Base-by-base conservation (phyloP, 2,888 invertebrate species). In the Incurvaria masculella region DNA sequence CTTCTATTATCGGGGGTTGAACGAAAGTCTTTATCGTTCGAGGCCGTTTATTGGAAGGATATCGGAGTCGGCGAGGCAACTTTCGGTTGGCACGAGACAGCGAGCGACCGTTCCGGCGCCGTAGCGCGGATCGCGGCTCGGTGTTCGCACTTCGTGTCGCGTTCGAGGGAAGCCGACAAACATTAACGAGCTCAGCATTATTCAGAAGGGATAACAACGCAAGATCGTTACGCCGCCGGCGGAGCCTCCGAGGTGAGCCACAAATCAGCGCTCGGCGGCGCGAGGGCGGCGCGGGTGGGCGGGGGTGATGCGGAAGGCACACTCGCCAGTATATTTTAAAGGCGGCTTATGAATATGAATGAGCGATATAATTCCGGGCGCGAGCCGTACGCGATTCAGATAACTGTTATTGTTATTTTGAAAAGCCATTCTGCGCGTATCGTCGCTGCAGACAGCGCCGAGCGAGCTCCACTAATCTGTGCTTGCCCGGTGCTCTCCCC, bases 1-100 rank as follows among this genome's bases (percentile, higher is more conserved):
- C 66, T 68, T 73, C 72, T 63, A 73, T 76, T 76, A 74, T 68
- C 57, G 61, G 52, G 65, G 66, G 69, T 69, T 63, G 67, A 65
- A 4, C 41, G 20, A 19, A 41, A 41, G 10, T 8, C 10, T 19
- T 14, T n/a, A n/a, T 39, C 17, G n/a, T 4, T 39, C 19, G 19
- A 4, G 23, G 23, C 5, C 10, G 19, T 19, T 18, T 42, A 18
- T 18, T 16, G 19, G 18, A 42, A 42, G 17, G 17, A 16, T 18
- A 10, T n/a, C n/a, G n/a, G n/a, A n/a, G n/a, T n/a, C n/a, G n/a
- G n/a, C n/a, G n/a, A n/a, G n/a, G n/a, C n/a, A n/a, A n/a, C n/a
- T n/a, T n/a, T n/a, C n/a, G n/a, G n/a, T 23, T 23, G 5, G 23
- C 23, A 10, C 6, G 23, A 23, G 23, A 6, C 6, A 6, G 5